Base-by-base conservation (phyloP, 2,113 vertebrate species). In the Trichechus manatus region DNA sequence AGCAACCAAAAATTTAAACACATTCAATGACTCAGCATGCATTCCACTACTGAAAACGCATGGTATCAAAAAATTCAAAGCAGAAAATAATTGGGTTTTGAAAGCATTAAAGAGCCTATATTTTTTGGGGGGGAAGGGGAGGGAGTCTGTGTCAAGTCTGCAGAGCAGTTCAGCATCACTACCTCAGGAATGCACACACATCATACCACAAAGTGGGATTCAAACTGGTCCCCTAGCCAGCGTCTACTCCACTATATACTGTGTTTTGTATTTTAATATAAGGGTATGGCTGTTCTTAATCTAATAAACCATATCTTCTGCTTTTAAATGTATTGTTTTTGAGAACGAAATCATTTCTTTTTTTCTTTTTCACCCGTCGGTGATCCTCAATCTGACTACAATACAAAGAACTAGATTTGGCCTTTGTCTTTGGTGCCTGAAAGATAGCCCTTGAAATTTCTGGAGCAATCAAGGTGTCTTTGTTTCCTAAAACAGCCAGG, bases 321-420 rank as follows among this genome's bases (percentile, higher is more conserved):
- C 53, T 89, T 95, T 95, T 89, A 91, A 94, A 74, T 70, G 3
- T 25, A 83, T 87, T 72, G 80, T 19, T 75, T 39, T 83, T 59
- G 17, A 87, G 93, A 82, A n/a, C 29, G 50, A 91, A 79, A 78
- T 87, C 7, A 50, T 36, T 88, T 92, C 95, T 53, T 20, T 10
- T 70, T 33, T 53, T 93, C 66, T 42, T 88, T 11, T 95, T 20
- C 1, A 29, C 20, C 23, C 56, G 56, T 44, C 5, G 50, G 56
- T 53, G 78, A 22, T 19, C 59, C n/a, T 89, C 33, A 84, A 53
- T 84, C 50, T 83, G 83, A 70, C 11, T 19, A 64, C 63, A 9
- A 90, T 5, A 53, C 22, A 20, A 25, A 81, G 7, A 72, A n/a
- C 5, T 61, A 61, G 59, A 61, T 61, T 61, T 61, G 59, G 59